These are phyloP conservation scores for Pygathrix nemaeus DNA, from an alignment of 2,113 vertebrate species.

Conservation along the genomic window DNA sequence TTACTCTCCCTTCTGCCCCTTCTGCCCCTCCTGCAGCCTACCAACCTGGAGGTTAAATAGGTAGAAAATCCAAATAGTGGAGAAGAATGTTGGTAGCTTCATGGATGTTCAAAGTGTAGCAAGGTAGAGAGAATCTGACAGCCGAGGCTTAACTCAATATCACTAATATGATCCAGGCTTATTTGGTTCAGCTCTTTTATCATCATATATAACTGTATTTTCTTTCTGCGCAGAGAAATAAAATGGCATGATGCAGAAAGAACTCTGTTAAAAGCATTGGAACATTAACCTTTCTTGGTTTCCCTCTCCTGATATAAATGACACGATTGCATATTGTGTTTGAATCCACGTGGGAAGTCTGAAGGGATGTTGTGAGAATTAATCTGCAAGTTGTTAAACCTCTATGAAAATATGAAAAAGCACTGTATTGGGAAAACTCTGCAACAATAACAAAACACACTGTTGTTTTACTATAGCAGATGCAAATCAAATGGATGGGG, in stretches of 20 bases:
- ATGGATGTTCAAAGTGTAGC: background rate
- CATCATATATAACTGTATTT: background rate
- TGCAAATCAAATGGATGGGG: background rate
- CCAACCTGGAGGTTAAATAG: background rate
- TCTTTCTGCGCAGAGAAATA: constrained; percentile 45
- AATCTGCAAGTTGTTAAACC: constrained; percentile 30
- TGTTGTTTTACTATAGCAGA: background rate
- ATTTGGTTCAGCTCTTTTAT: constrained; percentile 50
- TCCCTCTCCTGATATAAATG: constrained; percentile 56
- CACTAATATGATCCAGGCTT: background rate
- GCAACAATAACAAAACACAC: constrained; percentile 17
- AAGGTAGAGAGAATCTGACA: constrained; percentile 19
- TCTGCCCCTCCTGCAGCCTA: background rate
- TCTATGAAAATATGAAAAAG: constrained; percentile 49
- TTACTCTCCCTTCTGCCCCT: background rate
- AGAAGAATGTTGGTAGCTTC: background rate
- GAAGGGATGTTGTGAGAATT: constrained; percentile 57
- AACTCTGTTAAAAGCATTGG: constrained; percentile 21
- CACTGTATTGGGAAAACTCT: background rate
- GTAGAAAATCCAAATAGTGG: background rate
- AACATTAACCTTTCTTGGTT: constrained; percentile 66
- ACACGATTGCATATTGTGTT: constrained; percentile 54
- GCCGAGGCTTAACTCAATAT: background rate
- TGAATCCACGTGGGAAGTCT: constrained; percentile 19
- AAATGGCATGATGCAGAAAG: constrained; percentile 38